Conservation (phyloP, 35 echinoderm and acorn worm genomes). For the Chiridota heheva region DNA sequence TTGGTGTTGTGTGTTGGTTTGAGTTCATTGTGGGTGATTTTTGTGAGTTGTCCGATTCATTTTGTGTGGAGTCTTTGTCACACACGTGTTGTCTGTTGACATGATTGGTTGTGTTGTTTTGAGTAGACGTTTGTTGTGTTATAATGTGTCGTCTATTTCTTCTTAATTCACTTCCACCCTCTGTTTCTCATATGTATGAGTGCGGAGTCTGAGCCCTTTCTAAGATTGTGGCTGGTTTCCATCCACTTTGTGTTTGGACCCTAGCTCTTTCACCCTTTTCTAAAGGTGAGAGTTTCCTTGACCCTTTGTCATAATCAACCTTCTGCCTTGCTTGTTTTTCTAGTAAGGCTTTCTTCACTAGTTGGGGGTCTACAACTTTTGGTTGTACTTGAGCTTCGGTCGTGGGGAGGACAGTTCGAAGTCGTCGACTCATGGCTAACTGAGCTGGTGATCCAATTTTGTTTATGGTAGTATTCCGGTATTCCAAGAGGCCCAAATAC, state of each 20-base stretch:
- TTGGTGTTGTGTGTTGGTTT: no score
- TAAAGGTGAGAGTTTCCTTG: neutral
- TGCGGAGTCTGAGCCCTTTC: neutral
- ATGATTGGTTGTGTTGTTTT: no score
- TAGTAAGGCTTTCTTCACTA: neutral
- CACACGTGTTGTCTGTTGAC: no score
- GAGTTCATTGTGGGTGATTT: no score
- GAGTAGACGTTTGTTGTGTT: no score
- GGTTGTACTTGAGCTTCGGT: neutral
- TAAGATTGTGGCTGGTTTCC: conserved; percentile 5
- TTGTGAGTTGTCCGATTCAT: no score
- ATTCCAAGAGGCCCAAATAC: conserved; percentile 29
- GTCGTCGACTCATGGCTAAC: neutral
- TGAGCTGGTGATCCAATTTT: conserved; percentile 17
- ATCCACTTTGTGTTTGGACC: neutral
- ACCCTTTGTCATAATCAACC: neutral
- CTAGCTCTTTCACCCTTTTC: neutral
- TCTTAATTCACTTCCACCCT: no score
- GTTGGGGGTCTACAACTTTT: neutral
- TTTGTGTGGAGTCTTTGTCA: no score
- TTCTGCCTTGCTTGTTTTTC: conserved; percentile 8
- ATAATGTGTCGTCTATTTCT: no score
- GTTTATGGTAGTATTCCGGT: conserved; percentile 14
- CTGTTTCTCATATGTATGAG: neutral
- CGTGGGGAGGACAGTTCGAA: neutral